Evolutionary conservation across 1,140 invertebrate species (phyloP).

Genomic region (Nebria ingens): DNA sequence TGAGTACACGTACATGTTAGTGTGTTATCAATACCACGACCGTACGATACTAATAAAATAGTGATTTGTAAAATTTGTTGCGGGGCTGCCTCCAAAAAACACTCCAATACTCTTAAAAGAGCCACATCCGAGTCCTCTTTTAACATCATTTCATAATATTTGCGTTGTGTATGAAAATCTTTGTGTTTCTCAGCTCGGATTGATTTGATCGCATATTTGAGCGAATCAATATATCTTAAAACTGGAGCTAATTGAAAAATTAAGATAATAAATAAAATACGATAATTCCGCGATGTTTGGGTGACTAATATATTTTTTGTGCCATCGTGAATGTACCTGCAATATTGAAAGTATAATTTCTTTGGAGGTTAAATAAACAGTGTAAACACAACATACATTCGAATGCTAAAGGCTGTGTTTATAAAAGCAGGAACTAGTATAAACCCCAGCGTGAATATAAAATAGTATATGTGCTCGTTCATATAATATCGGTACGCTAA

Average conservation of each 20-base stretch:
- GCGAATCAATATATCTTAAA: slow-evolving; percentile 50
- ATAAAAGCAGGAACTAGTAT: slow-evolving; percentile 51
- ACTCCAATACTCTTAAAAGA: slow-evolving; percentile 76
- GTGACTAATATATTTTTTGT: slow-evolving; percentile 28
- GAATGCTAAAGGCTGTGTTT: slow-evolving; percentile 50
- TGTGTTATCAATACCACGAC: slow-evolving; percentile 24
- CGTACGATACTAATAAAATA: slow-evolving; percentile 37
- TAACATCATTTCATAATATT: slow-evolving; percentile 65
- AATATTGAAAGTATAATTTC: slow-evolving; percentile 15
- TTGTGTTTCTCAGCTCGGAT: slow-evolving; percentile 31
- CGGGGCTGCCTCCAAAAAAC: slow-evolving; percentile 81
- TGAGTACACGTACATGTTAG: slow-evolving; percentile 27
- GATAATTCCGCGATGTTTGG: slow-evolving; percentile 41
- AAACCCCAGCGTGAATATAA: slow-evolving; percentile 48
- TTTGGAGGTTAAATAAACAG: slow-evolving; percentile 6
- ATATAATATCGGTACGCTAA: slow-evolving; percentile 46
- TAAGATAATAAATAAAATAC: slow-evolving; percentile 45
- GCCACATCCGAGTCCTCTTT: slow-evolving; percentile 78
- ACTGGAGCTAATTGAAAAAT: slow-evolving; percentile 53
- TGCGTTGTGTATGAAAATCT: slow-evolving; percentile 32
- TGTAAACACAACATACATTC: slow-evolving; percentile 42
- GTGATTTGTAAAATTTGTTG: slow-evolving; percentile 76
- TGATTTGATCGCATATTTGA: slow-evolving; percentile 37
- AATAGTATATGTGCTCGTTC: slow-evolving; percentile 40
- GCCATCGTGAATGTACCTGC: slow-evolving; percentile 28